phyloP scores from a whole-genome alignment of 2,888 invertebrate species.

The Trissolcus brochymenae region DNA sequence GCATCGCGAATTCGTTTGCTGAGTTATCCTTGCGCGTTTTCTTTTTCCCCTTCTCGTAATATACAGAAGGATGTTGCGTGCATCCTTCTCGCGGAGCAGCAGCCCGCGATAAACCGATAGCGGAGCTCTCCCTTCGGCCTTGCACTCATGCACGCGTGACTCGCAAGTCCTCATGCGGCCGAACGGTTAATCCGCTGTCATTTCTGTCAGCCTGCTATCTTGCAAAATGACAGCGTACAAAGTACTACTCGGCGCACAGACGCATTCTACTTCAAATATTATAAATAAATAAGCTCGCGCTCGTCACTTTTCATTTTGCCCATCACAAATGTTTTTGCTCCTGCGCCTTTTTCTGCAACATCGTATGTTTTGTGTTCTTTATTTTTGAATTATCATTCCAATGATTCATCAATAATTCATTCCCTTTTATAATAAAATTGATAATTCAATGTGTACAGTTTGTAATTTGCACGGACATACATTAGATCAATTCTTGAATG shows the following conservation, averaged over 20 bases:
- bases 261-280: constrained; percentile 37
- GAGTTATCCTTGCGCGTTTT: constrained; percentile 26
- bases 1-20: constrained; percentile 17
- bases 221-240: constrained; percentile 63
- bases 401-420: too few relatives aligned
- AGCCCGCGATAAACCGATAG: constrained; percentile 48
- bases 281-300: constrained; percentile 38
- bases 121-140: constrained; percentile 44
- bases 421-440: too few relatives aligned
- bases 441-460: too few relatives aligned
- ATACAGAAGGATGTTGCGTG: constrained; percentile 43
- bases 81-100: constrained; percentile 43
- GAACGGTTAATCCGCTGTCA: constrained; percentile 62
- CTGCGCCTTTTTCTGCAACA: not conserved
- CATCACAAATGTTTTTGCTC: not conserved
- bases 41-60: constrained; percentile 28
- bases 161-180: constrained; percentile 52
- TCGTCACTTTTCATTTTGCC: constrained; percentile 10
- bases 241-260: constrained; percentile 50
- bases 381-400: too few relatives aligned
- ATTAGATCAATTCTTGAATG: too few relatives aligned
- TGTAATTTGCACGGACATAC: too few relatives aligned
- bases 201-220: constrained; percentile 61
- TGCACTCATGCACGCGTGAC: constrained; percentile 56
- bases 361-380: too few relatives aligned